Conservation (phyloP, 2,888 invertebrate species). For the Piscicola geometra region DNA sequence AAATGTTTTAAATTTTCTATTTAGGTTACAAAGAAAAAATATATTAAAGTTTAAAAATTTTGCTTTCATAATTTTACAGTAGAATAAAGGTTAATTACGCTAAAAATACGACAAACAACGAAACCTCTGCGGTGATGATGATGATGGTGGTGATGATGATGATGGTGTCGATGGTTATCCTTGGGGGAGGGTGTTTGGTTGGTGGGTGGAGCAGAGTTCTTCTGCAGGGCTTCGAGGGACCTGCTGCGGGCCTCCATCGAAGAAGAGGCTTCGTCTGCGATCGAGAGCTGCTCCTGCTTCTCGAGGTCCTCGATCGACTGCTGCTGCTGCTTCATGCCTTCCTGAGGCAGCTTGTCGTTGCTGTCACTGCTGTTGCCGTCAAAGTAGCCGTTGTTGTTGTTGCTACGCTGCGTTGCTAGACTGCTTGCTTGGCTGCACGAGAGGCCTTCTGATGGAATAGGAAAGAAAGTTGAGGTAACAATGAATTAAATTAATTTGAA, state of each 20-base stretch:
- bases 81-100: too few species aligned
- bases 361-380: constrained; percentile 6
- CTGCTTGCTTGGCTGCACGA: not conserved
- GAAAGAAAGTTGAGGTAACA: not conserved
- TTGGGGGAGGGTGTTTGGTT: not conserved
- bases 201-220: constrained; percentile 1
- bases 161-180: not conserved
- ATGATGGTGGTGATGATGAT: constrained; percentile 24
- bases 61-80: too few species aligned
- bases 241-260: constrained; percentile 36
- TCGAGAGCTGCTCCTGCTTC: not conserved
- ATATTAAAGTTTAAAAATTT: too few species aligned
- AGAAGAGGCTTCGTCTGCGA: not conserved
- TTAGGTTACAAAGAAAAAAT: too few species aligned
- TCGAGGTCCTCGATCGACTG: constrained; percentile 7
- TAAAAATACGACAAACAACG: not conserved
- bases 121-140: constrained; percentile 16
- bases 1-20: too few species aligned
- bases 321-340: not conserved
- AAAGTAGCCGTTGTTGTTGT: not conserved
- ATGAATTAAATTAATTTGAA: not conserved
- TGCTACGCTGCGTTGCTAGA: not conserved
- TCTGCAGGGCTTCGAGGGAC: constrained; percentile 37
- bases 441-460: not conserved
- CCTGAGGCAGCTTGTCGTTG: constrained; percentile 7